Base-by-base conservation (phyloP, 2,113 vertebrate species). In the Sylvia atricapilla region DNA sequence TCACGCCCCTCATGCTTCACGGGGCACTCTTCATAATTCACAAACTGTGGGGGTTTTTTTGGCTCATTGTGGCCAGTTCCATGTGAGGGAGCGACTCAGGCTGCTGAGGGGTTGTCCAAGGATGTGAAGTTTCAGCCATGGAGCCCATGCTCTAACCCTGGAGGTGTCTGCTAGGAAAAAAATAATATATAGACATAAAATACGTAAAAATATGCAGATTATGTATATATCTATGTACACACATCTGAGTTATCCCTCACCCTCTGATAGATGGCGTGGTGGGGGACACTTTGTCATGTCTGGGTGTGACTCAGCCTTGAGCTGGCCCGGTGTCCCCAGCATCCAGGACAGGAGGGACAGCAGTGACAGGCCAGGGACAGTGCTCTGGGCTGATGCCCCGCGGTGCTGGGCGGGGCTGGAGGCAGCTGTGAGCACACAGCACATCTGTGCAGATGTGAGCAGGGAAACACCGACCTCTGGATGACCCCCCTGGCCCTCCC, bases 361-460 rank as follows among this genome's bases (percentile, higher is more conserved):
- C 0, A 7, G 28, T n/a, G 90, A 11, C 70, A 27, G 46, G 43
- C 28, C 64, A 33, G 79, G 76, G 47, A 33, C 3, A 20, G 47
- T 3, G 9, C 5, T 21, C 3, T 3, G 24, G 43, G 69, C 74
- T 30, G 31, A 10, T 43, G 50, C 14, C 52, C 43, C 2, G 3
- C 2, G 0, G 37, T 3, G 33, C 44, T 5, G 39, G 41, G 63
- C 20, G 1, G 33, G 50, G 53, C 76, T 53, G 49, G 85, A 30
- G 12, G 72, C 76, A 79, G 90, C 82, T 62, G 74, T 2, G 68
- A 68, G 63, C 33, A 7, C 68, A 33, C 7, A 28, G 96, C 92
- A 97, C 79, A 98, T 96, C 93, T 94, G 94, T 47, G 96, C 95
- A 93, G 97, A 97, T 90, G 97, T 97, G 94, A 35, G 97, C 95